Percentiles rank a stretch among this genome's conserved stretches.
phyloP scores from a whole-genome alignment of 2,113 vertebrate species.

The Pachypanchax playfairii region DNA sequence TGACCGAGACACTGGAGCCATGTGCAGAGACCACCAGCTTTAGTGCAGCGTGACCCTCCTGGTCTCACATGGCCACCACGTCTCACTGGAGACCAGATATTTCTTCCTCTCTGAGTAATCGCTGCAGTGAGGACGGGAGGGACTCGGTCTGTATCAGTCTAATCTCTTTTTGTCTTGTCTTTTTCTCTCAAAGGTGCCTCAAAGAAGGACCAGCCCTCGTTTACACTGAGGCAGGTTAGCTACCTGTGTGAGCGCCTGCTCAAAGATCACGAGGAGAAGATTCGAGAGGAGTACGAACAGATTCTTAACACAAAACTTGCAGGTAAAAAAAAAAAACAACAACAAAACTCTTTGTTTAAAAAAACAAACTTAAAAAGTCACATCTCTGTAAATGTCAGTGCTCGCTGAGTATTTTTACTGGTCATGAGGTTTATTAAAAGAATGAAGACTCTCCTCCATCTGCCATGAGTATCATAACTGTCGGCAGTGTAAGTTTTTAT shows the following conservation, averaged over 20 bases:
- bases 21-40: slow-evolving; percentile 2
- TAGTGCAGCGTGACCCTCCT: slow-evolving; percentile 39
- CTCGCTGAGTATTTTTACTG: too few species aligned
- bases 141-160: neutral
- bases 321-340: slow-evolving; percentile 71
- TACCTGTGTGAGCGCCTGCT: slow-evolving; percentile 90
- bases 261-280: slow-evolving; percentile 92
- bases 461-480: neutral
- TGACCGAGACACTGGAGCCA: slow-evolving; percentile 10
- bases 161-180: slow-evolving; percentile 24
- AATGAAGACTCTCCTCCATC: too few species aligned
- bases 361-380: neutral
- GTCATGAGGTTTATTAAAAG: too few species aligned
- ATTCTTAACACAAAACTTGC: slow-evolving; percentile 92
- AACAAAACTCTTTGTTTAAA: neutral
- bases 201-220: slow-evolving; percentile 90
- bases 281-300: slow-evolving; percentile 92
- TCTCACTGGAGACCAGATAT: slow-evolving; percentile 25
- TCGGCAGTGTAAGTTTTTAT: neutral
- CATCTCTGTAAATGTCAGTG: too few species aligned
- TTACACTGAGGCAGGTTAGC: slow-evolving; percentile 90
- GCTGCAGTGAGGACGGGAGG: neutral
- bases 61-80: slow-evolving; percentile 20
- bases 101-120: slow-evolving; percentile 10
- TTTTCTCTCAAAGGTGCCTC: slow-evolving; percentile 83